Percentiles rank a stretch among this genome's conserved stretches.
Conservation (phyloP, 2,797 vertebrate genomes). For the Ctenopoma multispine region DNA sequence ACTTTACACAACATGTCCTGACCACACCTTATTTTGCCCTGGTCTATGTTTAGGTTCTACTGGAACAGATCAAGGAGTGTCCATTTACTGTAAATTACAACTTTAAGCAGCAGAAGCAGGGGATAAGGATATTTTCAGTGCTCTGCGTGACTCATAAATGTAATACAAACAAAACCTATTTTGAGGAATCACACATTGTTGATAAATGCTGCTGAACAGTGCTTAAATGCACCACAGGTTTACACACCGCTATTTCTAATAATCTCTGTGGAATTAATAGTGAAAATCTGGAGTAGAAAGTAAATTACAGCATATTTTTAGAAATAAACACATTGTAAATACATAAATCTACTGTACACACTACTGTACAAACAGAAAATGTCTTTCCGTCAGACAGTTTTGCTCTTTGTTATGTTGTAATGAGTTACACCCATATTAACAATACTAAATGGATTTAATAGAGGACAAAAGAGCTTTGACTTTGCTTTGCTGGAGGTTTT, state of each 20-base stretch:
- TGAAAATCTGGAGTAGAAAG: background rate
- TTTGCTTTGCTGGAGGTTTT: background rate
- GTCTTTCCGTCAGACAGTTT: background rate
- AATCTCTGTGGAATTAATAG: background rate
- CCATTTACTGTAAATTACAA: slow-evolving; percentile 73
- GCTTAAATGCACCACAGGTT: too few species aligned
- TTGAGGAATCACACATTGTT: background rate
- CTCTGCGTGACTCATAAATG: background rate
- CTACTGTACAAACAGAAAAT: too few species aligned
- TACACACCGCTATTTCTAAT: background rate
- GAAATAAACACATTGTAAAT: too few species aligned
- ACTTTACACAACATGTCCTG: slow-evolving; percentile 1
- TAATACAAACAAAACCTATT: background rate
- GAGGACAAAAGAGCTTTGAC: background rate
- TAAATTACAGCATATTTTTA: background rate
- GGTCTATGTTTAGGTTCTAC: slow-evolving; percentile 10
- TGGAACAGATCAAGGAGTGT: slow-evolving; percentile 45
- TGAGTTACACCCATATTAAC: background rate
- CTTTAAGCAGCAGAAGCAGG: background rate
- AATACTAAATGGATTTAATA: background rate
- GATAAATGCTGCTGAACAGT: background rate
- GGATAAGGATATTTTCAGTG: background rate
- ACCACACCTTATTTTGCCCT: slow-evolving; percentile 74
- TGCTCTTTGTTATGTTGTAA: background rate
- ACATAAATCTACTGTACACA: too few species aligned